These are phyloP conservation scores for Dreissena polymorpha DNA, from an alignment of 1,140 invertebrate genomes.

Conservation along the genomic window DNA sequence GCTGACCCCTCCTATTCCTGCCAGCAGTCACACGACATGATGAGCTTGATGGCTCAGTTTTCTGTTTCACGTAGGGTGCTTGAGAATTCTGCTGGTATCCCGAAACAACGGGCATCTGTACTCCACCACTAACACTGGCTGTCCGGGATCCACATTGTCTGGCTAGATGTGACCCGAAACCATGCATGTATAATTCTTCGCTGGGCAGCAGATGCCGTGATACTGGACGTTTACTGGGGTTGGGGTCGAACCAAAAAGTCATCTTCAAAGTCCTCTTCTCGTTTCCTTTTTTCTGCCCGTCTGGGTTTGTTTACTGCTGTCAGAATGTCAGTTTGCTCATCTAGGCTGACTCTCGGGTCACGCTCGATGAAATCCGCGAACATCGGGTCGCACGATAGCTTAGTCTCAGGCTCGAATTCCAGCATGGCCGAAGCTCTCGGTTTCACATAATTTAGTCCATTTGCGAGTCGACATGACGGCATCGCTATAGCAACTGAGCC, in stretches of 20 bases:
- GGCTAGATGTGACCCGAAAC: too few relatives aligned
- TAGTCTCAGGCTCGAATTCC: constrained; percentile 36
- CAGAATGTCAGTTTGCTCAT: background rate
- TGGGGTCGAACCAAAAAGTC: background rate
- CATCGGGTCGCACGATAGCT: constrained; percentile 4
- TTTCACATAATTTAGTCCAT: background rate
- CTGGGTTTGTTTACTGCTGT: background rate
- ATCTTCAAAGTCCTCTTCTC: background rate
- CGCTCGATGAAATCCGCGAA: background rate
- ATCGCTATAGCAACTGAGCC: background rate
- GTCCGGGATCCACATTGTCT: too few relatives aligned
- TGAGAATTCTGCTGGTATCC: background rate
- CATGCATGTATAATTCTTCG: too few relatives aligned
- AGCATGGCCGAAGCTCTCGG: constrained; percentile 4
- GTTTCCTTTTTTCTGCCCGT: background rate
- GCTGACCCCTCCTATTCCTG: background rate
- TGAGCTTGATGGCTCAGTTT: background rate
- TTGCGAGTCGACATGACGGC: constrained; percentile 29
- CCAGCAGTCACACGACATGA: background rate
- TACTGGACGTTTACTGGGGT: background rate
- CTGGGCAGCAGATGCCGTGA: too few relatives aligned
- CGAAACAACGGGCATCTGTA: background rate
- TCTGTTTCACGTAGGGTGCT: background rate
- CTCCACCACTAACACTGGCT: background rate
- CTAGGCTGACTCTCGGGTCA: background rate